These are phyloP conservation scores for Hypena proboscidalis DNA, from an alignment of 2,888 invertebrate species.

Conservation along the genomic window DNA sequence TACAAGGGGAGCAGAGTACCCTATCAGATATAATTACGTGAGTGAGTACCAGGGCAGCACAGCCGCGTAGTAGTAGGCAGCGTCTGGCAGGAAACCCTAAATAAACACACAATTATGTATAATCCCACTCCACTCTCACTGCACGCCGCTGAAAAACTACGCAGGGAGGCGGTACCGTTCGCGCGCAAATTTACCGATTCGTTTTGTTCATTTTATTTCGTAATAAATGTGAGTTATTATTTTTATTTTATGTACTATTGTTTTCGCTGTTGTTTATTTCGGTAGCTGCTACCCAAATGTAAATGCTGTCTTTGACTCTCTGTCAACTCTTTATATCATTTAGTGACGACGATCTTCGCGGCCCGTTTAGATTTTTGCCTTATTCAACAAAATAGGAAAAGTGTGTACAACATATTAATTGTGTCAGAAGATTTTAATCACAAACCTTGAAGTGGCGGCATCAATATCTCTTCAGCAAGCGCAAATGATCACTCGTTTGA, in stretches of 20 bases:
- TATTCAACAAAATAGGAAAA: too few relatives aligned
- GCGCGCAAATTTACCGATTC: conserved; percentile 37
- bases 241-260: too few relatives aligned
- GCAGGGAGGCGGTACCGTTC: conserved; percentile 50
- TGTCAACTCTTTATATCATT: too few relatives aligned
- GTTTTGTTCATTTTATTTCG: conserved; percentile 6
- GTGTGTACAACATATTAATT: too few relatives aligned
- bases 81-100: conserved; percentile 66
- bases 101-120: conserved; percentile 71
- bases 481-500: conserved; percentile 7
- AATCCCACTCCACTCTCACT: conserved; percentile 61
- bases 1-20: conserved; percentile 36
- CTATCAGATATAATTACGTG: conserved; percentile 62
- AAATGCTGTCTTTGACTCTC: too few relatives aligned
- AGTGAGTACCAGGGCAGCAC: conserved; percentile 61
- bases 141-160: conserved; percentile 60
- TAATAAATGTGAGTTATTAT: too few relatives aligned
- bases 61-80: conserved; percentile 48
- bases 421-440: conserved; percentile 5
- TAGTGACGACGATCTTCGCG: too few relatives aligned
- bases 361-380: too few relatives aligned
- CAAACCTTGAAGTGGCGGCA: neutral
- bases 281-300: too few relatives aligned
- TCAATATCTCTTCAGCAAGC: neutral
- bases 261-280: too few relatives aligned